Evolutionary conservation across 2,888 invertebrate species (phyloP).

Genomic region (Synergus japonicus): DNA sequence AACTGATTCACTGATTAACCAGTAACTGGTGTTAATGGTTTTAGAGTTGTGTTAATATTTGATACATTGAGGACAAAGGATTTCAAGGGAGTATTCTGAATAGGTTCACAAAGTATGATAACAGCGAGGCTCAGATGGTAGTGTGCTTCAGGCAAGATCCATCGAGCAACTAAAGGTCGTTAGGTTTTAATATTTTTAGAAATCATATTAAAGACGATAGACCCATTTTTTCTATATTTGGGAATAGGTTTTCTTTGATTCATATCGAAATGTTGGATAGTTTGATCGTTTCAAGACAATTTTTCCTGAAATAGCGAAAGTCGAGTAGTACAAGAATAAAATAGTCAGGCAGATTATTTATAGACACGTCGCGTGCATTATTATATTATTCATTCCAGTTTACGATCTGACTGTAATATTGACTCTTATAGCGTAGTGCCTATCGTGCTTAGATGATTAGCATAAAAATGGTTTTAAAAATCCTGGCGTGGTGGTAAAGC

Average conservation of each 20-base stretch:
- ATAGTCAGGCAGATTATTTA: conserved; percentile 10
- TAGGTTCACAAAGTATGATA: background rate
- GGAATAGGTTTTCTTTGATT: too few relatives aligned
- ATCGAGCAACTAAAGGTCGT: background rate
- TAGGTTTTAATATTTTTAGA: too few relatives aligned
- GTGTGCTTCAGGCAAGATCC: background rate
- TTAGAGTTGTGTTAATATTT: background rate
- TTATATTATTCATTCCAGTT: conserved; percentile 18
- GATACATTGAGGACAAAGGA: background rate
- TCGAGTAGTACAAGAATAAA: background rate
- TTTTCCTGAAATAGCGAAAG: background rate
- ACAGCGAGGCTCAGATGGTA: background rate
- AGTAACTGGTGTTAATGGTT: background rate
- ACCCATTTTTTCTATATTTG: too few relatives aligned
- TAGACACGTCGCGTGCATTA: background rate
- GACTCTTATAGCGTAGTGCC: conserved; percentile 43
- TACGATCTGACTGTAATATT: conserved; percentile 21
- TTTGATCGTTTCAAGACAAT: background rate
- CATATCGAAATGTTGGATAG: background rate
- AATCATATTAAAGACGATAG: too few relatives aligned
- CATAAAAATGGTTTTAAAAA: conserved; percentile 70
- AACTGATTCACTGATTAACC: too few relatives aligned
- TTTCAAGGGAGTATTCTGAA: background rate
- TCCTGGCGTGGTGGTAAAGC: conserved; percentile 40
- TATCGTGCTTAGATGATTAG: conserved; percentile 57